Evolutionary conservation across 1,140 invertebrate genomes (phyloP).

Genomic region (Drosophila insularis): DNA sequence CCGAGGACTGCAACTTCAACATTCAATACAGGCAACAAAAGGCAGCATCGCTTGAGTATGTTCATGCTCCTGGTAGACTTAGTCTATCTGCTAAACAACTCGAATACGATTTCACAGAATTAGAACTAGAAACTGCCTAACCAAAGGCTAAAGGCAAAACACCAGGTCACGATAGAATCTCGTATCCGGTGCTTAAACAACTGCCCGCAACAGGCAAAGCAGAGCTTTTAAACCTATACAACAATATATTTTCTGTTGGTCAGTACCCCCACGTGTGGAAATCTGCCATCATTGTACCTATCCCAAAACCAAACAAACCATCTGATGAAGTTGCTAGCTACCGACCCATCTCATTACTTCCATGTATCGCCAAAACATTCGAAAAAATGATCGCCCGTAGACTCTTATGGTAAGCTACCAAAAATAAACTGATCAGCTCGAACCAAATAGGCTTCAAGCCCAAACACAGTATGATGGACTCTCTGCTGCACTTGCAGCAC

Average conservation of each 20-base stretch:
- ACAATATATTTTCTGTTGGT: too few relatives aligned
- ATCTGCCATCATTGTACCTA: too few relatives aligned
- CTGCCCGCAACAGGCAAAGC: background rate
- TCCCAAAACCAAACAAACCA: too few relatives aligned
- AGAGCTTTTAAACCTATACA: too few relatives aligned
- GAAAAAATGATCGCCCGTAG: background rate
- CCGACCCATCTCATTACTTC: conserved; percentile 31
- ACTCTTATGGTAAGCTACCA: background rate
- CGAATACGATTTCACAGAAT: background rate
- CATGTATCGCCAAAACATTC: conserved; percentile 13
- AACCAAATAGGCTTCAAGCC: background rate
- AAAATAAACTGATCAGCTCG: background rate
- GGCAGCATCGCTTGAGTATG: background rate
- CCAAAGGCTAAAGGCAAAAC: conserved; percentile 1
- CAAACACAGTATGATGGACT: conserved; percentile 22
- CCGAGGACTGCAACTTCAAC: conserved; percentile 19
- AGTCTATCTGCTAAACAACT: too few relatives aligned
- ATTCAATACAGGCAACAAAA: conserved; percentile 1
- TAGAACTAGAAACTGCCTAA: conserved; percentile 4
- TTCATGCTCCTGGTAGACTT: background rate
- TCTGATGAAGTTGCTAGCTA: conserved; percentile 4
- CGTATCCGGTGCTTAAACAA: background rate
- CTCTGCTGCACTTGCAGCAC: conserved; percentile 28
- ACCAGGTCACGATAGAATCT: background rate
- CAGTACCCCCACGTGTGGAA: too few relatives aligned